A percentile compares a stretch with the other conserved stretches of the same genome.
These are phyloP conservation scores for Xiphydria camelus DNA, from an alignment of 2,888 invertebrate species.

Conservation along the genomic window DNA sequence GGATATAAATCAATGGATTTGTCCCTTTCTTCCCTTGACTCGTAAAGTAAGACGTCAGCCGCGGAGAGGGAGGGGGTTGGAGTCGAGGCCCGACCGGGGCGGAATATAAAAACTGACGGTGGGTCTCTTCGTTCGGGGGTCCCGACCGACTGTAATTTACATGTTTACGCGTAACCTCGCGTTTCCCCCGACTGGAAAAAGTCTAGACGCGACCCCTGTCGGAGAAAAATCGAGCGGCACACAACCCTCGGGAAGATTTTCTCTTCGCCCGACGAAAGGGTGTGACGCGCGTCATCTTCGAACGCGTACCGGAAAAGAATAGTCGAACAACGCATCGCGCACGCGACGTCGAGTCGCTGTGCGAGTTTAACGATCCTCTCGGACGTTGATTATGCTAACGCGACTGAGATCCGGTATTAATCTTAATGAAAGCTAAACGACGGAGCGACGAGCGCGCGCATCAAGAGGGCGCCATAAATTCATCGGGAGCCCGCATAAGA, in stretches of 20 bases:
- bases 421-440: conserved; percentile 28
- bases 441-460: conserved; percentile 12
- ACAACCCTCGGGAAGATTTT: no score
- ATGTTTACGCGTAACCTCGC: neutral
- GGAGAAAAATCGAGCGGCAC: no score
- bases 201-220: no score
- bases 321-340: no score
- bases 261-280: no score
- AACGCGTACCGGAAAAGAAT: no score
- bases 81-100: neutral
- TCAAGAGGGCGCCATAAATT: conserved; percentile 34
- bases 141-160: neutral
- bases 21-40: conserved; percentile 11
- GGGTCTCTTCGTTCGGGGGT: neutral
- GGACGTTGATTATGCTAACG: conserved; percentile 10
- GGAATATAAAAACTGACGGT: neutral
- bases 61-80: neutral
- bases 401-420: conserved; percentile 17
- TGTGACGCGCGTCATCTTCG: no score
- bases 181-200: no score
- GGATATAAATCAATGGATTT: conserved; percentile 18
- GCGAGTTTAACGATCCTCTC: no score
- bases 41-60: conserved; percentile 17
- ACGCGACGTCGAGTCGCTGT: no score
- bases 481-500: conserved; percentile 28